Evolutionary conservation across 2,113 vertebrate species (phyloP), one percentile per base, ranked within the genome.

Genomic region (Eclectus roratus): DNA sequence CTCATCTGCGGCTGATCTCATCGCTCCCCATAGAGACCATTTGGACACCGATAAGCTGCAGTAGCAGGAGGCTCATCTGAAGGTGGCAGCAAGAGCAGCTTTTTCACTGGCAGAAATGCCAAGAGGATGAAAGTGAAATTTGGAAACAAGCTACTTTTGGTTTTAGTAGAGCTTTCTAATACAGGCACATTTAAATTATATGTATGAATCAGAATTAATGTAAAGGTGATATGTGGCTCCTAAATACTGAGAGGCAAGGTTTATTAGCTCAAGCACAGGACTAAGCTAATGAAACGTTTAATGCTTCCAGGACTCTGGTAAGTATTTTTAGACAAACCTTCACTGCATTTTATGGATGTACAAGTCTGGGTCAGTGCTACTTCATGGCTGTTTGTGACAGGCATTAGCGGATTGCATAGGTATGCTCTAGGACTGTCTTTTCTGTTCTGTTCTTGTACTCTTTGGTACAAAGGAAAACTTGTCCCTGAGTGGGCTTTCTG

Each of bases 361-460:
- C 52, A 95, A 92, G 96, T 95, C 95, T 97, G 94, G 89, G 94
- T 91, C 86, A 93, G 47, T 66, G 63, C 64, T 49, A 44, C 65
- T 81, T 86, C 92, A 84, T 25, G 76, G 50, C 80, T 93, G 85
- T 31, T 88, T 94, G 72, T 7, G 10, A 70, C 4, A 2, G 50
- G 50, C 60, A 78, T 39, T 61, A 78, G 80, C 93, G 50, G 76
- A 52, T 88, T 71, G 17, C 72, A 78, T 15, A 74, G 64, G 46
- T 74, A 91, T 60, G 60, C 27, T 64, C 39, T 86, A 74, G 88
- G 64, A 35, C 69, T 29, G 10, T 83, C 39, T 76, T 28, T 93
- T 88, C n/a, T 78, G 18, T 89, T 89, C 56, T 76, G 53, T 65
- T 91, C 55, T 74, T 77, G 27, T 68, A 60, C 8, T 47, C 6